phyloP scores from a whole-genome alignment of 2,888 invertebrate genomes.

The Zootermopsis nevadensis region DNA sequence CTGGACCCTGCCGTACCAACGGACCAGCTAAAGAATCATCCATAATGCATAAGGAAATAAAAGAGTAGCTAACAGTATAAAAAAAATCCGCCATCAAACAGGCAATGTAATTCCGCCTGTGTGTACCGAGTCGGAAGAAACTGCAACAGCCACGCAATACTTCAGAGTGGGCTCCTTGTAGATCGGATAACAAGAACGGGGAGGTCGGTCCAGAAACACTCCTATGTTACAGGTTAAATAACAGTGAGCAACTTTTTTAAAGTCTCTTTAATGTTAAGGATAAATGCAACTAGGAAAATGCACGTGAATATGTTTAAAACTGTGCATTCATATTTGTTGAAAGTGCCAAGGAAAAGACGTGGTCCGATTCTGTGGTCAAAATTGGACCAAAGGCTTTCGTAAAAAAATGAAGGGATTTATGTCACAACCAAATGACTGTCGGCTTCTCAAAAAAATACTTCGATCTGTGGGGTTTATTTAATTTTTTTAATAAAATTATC shows the following conservation, averaged over 20 bases:
- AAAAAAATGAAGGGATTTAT: no score
- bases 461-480: no score
- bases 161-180: neutral
- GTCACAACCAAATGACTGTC: no score
- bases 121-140: slow-evolving; percentile 25
- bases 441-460: no score
- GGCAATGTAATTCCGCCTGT: slow-evolving; percentile 19
- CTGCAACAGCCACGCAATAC: neutral
- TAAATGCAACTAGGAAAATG: neutral
- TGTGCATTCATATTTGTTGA: no score
- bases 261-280: neutral
- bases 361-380: no score
- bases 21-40: slow-evolving; percentile 32
- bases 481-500: no score
- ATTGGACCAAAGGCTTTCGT: no score
- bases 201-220: neutral
- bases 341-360: no score
- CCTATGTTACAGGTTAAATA: neutral
- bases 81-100: neutral
- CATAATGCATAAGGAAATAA: slow-evolving; percentile 44
- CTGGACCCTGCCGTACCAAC: slow-evolving; percentile 27
- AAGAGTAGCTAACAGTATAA: slow-evolving; percentile 22
- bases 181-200: no score
- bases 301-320: no score
- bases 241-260: neutral